Percentiles rank a stretch among this genome's conserved stretches.
phyloP scores from a whole-genome alignment of 2,797 vertebrate species.

The Phoebastria nigripes region DNA sequence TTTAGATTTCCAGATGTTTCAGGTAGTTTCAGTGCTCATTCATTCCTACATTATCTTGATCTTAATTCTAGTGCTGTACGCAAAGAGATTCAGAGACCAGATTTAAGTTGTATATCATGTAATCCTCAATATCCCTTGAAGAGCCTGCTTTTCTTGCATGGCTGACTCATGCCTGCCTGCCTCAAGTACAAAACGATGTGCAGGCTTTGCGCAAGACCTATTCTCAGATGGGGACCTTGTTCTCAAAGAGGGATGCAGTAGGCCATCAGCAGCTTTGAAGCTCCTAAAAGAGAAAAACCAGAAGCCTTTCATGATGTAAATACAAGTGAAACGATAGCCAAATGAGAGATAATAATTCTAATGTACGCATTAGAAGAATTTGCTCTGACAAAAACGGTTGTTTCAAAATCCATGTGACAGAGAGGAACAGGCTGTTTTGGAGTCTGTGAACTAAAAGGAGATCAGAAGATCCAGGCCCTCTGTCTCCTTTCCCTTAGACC shows the following conservation, averaged over 20 bases:
- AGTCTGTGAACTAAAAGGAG: not conserved
- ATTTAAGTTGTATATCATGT: constrained; percentile 14
- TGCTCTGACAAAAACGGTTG: not conserved
- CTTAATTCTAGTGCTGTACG: not conserved
- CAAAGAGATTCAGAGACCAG: constrained; percentile 7
- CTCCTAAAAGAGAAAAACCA: not conserved
- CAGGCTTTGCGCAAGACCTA: not conserved
- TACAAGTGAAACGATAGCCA: not conserved
- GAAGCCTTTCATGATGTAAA: not conserved
- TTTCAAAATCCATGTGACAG: not conserved
- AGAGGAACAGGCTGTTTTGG: not conserved
- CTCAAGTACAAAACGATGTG: not conserved
- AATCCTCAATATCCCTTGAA: constrained; percentile 3
- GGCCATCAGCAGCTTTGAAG: not conserved
- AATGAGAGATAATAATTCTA: not conserved
- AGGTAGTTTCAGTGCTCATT: constrained; percentile 1
- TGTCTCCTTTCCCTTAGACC: not conserved
- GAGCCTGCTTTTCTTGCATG: constrained; percentile 14
- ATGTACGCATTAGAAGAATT: not conserved
- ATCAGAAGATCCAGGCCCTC: not conserved
- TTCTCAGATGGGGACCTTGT: not conserved
- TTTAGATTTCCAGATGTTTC: not conserved
- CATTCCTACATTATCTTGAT: constrained; percentile 26
- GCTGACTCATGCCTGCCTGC: constrained; percentile 5
- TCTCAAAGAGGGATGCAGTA: not conserved